phyloP scores from a whole-genome alignment of 1,140 invertebrate species.

The Drosophila sturtevanti region DNA sequence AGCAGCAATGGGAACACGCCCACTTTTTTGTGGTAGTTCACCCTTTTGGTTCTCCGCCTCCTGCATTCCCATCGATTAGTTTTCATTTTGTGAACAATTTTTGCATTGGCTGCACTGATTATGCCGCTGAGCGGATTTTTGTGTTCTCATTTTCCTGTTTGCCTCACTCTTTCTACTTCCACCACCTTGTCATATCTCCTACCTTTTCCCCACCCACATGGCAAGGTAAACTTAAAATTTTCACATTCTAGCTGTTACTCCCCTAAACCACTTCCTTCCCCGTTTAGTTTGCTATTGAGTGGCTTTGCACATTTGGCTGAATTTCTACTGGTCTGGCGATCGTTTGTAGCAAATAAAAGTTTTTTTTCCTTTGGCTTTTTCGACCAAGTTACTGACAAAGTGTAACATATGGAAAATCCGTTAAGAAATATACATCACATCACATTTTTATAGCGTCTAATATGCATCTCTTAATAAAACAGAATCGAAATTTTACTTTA shows the following conservation, averaged over 20 bases:
- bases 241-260: slow-evolving; percentile 23
- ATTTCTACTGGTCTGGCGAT: slow-evolving; percentile 8
- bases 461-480: no score
- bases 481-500: not conserved
- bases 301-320: slow-evolving; percentile 4
- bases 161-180: not conserved
- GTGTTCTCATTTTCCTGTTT: slow-evolving; percentile 10
- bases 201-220: no score
- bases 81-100: slow-evolving; percentile 75
- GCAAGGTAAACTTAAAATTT: not conserved
- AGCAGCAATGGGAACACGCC: slow-evolving; percentile 2
- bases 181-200: no score
- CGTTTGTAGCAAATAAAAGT: slow-evolving; percentile 10
- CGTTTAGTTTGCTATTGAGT: not conserved
- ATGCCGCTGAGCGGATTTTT: slow-evolving; percentile 48
- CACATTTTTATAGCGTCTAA: no score
- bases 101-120: slow-evolving; percentile 75
- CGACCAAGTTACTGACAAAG: not conserved
- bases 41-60: not conserved
- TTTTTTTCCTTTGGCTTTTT: not conserved
- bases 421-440: not conserved
- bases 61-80: slow-evolving; percentile 62
- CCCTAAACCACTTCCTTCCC: not conserved
- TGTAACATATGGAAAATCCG: not conserved
- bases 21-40: slow-evolving; percentile 35